Evolutionary conservation across 2,797 vertebrate genomes (phyloP).

Genomic region (Zenarchopterus dispar): DNA sequence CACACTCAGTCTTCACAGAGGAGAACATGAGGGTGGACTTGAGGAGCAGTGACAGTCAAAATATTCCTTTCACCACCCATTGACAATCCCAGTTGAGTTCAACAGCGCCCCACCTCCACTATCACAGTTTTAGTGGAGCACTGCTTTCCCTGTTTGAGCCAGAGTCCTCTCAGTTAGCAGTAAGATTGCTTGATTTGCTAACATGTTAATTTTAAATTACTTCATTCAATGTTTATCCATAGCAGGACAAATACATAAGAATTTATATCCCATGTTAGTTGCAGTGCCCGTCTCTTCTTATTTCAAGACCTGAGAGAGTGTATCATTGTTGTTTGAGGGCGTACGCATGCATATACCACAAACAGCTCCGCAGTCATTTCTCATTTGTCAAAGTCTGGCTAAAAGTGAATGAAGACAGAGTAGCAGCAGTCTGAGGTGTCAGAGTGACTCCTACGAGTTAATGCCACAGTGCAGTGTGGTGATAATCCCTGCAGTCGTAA

Average conservation of each 20-base stretch:
- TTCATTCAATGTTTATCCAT: not conserved
- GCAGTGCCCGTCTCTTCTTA: conserved; percentile 3
- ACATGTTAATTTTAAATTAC: no score
- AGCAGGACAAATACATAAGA: not conserved
- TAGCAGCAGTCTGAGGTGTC: conserved; percentile 55
- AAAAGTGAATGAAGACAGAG: conserved; percentile 51
- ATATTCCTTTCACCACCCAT: no score
- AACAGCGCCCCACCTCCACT: no score
- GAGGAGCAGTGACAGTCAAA: no score
- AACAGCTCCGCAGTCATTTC: conserved; percentile 47
- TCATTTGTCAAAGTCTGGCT: conserved; percentile 63
- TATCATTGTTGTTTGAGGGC: conserved; percentile 3
- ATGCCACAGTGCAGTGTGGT: conserved; percentile 69
- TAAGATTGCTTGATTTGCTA: no score
- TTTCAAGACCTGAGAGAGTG: conserved; percentile 27
- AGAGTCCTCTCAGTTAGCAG: no score
- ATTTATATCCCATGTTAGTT: conserved; percentile 18
- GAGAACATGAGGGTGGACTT: no score
- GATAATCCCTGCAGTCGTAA: conserved; percentile 79
- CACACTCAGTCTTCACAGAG: no score
- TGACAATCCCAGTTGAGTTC: no score
- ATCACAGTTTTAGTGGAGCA: no score
- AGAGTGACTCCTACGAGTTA: conserved; percentile 63
- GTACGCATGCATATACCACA: conserved; percentile 10
- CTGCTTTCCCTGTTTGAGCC: no score